Percentiles rank a stretch among this genome's conserved stretches.
Conservation (phyloP, 2,113 vertebrate genomes). For the Melanocharis versteri region DNA sequence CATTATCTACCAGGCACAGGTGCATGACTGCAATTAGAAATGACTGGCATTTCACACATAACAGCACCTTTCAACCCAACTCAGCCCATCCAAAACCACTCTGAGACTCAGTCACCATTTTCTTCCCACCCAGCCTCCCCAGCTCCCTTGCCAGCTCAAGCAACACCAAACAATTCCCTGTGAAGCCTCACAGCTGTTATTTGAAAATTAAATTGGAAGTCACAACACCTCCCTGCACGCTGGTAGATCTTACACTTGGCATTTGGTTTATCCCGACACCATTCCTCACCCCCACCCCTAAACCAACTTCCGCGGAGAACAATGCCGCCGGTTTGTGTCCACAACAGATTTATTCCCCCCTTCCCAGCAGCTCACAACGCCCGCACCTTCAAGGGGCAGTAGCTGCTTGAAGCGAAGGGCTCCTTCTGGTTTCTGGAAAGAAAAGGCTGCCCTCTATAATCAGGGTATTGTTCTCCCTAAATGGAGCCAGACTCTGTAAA, state of each 20-base stretch:
- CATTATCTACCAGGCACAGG: slow-evolving; percentile 49
- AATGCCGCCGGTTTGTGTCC: slow-evolving; percentile 12
- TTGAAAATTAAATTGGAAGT: not conserved
- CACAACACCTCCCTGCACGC: not conserved
- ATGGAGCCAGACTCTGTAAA: slow-evolving; percentile 74
- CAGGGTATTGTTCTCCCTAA: slow-evolving; percentile 74
- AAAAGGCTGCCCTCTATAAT: slow-evolving; percentile 69
- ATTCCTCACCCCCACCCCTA: not conserved
- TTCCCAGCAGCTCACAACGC: not conserved
- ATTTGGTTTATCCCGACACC: not conserved
- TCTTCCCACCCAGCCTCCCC: not conserved
- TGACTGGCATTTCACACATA: not conserved
- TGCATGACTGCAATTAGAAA: slow-evolving; percentile 52
- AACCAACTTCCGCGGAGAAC: slow-evolving; percentile 39
- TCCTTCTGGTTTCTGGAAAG: slow-evolving; percentile 45
- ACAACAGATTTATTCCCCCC: not conserved
- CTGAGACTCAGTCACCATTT: not conserved
- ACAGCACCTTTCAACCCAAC: slow-evolving; percentile 22
- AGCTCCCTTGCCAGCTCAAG: not conserved
- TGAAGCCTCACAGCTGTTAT: not conserved
- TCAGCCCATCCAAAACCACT: not conserved
- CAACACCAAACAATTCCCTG: not conserved
- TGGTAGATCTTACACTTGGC: not conserved
- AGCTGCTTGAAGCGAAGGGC: not conserved
- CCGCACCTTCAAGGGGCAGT: slow-evolving; percentile 21